Evolutionary conservation across 2,113 vertebrate genomes (phyloP), one percentile per base, ranked within the genome.

Genomic region (Ardeotis arabs): DNA sequence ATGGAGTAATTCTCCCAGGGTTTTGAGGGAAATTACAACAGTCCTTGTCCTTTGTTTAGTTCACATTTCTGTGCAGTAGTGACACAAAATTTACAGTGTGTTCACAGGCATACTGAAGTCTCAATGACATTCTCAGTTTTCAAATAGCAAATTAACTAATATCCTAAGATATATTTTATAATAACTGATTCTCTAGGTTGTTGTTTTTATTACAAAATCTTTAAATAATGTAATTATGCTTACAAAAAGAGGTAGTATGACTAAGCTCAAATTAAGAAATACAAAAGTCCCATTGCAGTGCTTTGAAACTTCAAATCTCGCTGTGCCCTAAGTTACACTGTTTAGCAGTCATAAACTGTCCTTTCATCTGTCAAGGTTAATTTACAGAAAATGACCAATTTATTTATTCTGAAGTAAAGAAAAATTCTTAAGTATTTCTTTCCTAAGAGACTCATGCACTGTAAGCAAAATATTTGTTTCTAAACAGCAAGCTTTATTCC

Each of bases 401-500:
- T 78, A 33, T 67, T 87, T 81, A 13, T 92, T 92, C 49, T 90
- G 69, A 91, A 90, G 59, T 44, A 87, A 64, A 77, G 59, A 83
- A 85, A 89, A 84, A 66, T 14, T 12, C 49, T 68, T 14, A 89
- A 93, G 56, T 45, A 12, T 47, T 49, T 93, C 23, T 79, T 91
- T 88, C 89, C 70, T 53, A 56, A 82, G 84, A 82, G 74, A 60
- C 73, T 74, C 58, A 23, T 78, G 89, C 37, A 55, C 28, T 55
- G 29, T 66, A 67, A 87, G 82, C 52, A 87, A 78, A 94, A 60
- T 93, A 79, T 84, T 97, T 97, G 67, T 85, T 88, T 96, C 91
- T 91, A n/a, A 83, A 90, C 67, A 94, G 76, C 69, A 77, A 52
- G 33, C 80, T 77, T 77, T 95, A 53, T 72, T 96, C 75, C 69